Evolutionary conservation across 1,140 invertebrate genomes (phyloP), one percentile per base, ranked within the genome.

Genomic region (Meloidogyne floridensis): DNA sequence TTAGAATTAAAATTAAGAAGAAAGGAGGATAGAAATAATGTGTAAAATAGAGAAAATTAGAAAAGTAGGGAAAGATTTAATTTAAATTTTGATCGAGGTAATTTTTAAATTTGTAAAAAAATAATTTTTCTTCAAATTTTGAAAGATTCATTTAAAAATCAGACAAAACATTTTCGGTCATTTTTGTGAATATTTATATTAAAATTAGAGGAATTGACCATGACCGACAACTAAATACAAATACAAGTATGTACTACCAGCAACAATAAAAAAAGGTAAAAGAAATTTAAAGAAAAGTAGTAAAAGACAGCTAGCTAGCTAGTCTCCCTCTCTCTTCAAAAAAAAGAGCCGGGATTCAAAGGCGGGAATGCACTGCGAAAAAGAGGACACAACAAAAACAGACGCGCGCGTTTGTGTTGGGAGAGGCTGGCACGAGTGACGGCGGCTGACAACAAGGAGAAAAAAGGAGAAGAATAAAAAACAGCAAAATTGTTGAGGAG

Each of bases 361-460:
- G n/a, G n/a, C 59, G 59, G 59, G 59, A 65, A 65, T 65, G n/a
- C n/a, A 18, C 59, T 65, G 15, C 15, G n/a, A 65, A 65, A 65
- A 42, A 51, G 71, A 72, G 47, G 47, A 43, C 9, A 72, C 5
- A 47, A 72, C 13, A 72, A 72, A 47, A 47, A 47, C 47, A 47
- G 72, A 47, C 32, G 42, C 72, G 42, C 42, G 72, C 72, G 47
- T 42, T 13, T 2, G 59, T 65, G 59, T 65, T 65, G 59, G 59
- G n/a, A 65, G 72, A 74, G 72, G 72, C 72, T 74, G 72, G 72
- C 72, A 74, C 72, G 72, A n/a, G 53, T 65, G 10, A 65, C n/a
- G 59, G 15, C n/a, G 59, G n/a, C 59, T n/a, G 59, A 11, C n/a
- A 18, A 32, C 15, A 13, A n/a, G 18, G 11, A 47, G 18, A 74